Evolutionary conservation across 2,113 vertebrate genomes (phyloP), one percentile per base, ranked within the genome.

Genomic region (Rhinolophus sinicus): DNA sequence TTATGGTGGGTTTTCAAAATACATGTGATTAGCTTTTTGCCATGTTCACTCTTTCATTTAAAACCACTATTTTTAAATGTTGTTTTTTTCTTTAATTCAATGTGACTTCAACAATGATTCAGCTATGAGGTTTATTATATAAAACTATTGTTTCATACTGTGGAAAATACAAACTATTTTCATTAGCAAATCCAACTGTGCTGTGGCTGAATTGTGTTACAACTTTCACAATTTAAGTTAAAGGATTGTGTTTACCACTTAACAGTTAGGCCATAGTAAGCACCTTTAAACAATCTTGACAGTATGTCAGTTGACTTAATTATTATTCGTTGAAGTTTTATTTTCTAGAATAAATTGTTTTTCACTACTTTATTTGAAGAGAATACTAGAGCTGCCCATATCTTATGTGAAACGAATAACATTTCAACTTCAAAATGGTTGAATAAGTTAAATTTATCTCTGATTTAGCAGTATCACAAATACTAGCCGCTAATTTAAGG

Each of bases 91-190:
- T 90, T 89, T 30, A 84, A 30, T 78, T 85, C 84, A 0, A 0
- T n/a, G 87, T 94, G 28, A 94, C 92, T 86, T 88, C 80, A 96
- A 82, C 8, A 90, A 28, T 95, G 75, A 84, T 54, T 97, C 1
- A 3, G 0, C 85, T 77, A 64, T 92, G 90, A 97, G 24, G 35
- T 94, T 73, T 93, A 75, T 83, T 65, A n/a, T 83, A 64, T 83
- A 60, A 82, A 69, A 80, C 47, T 97, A 28, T 92, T 97, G 35
- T 95, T 83, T 94, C 6, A 56, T 96, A 26, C 44, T 15, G 33
- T 56, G 91, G 33, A 82, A 94, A 98, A 95, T 88, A 81, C 19
- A 95, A 75, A 88, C n/a, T n/a, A 58, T 90, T 96, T 95, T 24
- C 6, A 88, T 90, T 65, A 89, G 52, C 90, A 94, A 93, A 96